Conservation (phyloP, 53 echinoderm and acorn worm genomes). For the Henricia sp. region DNA sequence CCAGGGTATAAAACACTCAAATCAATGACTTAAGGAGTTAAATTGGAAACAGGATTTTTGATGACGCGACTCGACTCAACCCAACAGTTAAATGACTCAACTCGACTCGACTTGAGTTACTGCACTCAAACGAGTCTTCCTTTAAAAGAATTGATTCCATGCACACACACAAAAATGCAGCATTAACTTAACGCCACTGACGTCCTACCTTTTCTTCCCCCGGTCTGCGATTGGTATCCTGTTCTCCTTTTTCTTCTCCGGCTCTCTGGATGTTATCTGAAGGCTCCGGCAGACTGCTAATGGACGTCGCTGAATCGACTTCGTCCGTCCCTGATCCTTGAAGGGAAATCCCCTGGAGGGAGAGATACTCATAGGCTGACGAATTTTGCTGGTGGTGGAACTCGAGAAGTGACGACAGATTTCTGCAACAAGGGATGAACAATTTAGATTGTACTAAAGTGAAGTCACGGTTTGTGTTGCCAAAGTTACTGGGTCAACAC, state of each 20-base stretch:
- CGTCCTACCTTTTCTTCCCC: constrained; percentile 46
- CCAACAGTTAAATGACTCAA: no score
- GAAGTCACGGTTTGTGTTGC: no score
- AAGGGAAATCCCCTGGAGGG: not conserved
- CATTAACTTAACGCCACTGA: no score
- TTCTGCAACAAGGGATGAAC: constrained; percentile 36
- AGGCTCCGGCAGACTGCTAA: constrained; percentile 23
- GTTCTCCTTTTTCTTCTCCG: constrained; percentile 50
- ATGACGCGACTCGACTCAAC: no score
- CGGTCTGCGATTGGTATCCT: constrained; percentile 33
- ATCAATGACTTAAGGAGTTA: no score
- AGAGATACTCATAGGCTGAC: not conserved
- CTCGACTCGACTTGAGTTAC: no score
- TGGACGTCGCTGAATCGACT: not conserved
- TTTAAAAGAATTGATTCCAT: no score
- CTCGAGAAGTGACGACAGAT: constrained; percentile 72
- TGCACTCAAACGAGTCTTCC: no score
- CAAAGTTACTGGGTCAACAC: no score
- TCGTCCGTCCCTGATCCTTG: constrained; percentile 38
- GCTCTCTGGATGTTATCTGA: constrained; percentile 36
- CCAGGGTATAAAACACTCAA: no score
- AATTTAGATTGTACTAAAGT: not conserved
- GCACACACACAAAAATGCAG: no score
- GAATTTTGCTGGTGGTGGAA: constrained; percentile 66
- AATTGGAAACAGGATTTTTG: no score